Percentiles rank a stretch among this genome's conserved stretches.
Evolutionary conservation across 92 coral and sea anemone species (phyloP).

Genomic region (Epizoanthus scotinus): DNA sequence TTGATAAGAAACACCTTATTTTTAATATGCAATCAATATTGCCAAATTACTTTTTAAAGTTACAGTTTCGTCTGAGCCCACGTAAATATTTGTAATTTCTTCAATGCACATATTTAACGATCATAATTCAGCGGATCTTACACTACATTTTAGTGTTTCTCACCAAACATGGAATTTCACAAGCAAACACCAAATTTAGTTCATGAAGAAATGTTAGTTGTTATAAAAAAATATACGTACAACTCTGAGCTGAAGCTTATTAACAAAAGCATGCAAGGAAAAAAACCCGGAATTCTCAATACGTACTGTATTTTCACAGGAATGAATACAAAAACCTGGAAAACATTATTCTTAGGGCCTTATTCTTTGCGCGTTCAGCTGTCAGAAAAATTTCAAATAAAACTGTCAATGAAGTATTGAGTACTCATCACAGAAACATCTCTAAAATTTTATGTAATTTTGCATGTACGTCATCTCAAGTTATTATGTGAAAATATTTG

Average conservation of each 20-base stretch:
- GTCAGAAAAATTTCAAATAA: not conserved
- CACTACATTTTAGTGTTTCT: not conserved
- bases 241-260: not conserved
- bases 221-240: not conserved
- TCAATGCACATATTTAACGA: too few species aligned
- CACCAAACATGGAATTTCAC: not conserved
- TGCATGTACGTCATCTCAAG: not conserved
- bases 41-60: not conserved
- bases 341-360: not conserved
- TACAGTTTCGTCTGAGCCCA: not conserved
- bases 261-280: not conserved
- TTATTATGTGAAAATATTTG: not conserved
- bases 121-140: not conserved
- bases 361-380: too few species aligned
- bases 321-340: too few species aligned
- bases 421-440: not conserved
- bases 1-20: conserved; percentile 16
- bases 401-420: not conserved
- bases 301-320: not conserved
- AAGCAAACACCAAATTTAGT: too few species aligned
- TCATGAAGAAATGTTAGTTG: not conserved
- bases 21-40: conserved; percentile 19
- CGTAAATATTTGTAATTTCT: not conserved
- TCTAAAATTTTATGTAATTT: not conserved
- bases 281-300: not conserved